phyloP scores from a whole-genome alignment of 1,140 invertebrate genomes.

The Ectropis grisescens region DNA sequence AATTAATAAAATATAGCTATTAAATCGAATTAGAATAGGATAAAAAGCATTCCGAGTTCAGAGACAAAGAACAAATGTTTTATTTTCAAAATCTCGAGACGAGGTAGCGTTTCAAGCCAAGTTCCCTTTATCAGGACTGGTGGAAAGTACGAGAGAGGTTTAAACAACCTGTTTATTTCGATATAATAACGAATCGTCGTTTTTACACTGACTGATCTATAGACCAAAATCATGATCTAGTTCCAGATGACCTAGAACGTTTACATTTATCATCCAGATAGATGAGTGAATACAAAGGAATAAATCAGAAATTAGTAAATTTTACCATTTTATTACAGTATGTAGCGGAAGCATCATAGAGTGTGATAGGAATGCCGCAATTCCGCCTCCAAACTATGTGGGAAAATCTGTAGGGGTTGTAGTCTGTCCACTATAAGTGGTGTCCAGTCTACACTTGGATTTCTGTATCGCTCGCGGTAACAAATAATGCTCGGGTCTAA shows the following conservation, averaged over 20 bases:
- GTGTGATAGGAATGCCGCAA: not conserved
- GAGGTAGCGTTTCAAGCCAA: not conserved
- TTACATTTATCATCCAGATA: not conserved
- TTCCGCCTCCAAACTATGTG: too few species aligned
- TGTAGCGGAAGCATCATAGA: slow-evolving; percentile 1
- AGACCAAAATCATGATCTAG: not conserved
- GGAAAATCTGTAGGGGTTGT: too few species aligned
- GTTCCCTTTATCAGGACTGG: not conserved
- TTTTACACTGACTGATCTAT: not conserved
- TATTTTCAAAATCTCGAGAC: not conserved
- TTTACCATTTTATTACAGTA: not conserved
- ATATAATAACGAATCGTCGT: not conserved
- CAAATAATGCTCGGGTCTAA: too few species aligned
- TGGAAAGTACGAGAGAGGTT: not conserved
- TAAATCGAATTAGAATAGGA: too few species aligned
- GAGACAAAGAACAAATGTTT: too few species aligned
- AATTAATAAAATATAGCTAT: too few species aligned
- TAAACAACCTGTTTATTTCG: not conserved
- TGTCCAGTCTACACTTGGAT: too few species aligned
- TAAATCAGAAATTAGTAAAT: not conserved
- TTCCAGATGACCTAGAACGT: not conserved
- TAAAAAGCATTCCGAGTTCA: too few species aligned
- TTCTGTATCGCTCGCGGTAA: too few species aligned
- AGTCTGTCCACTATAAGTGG: too few species aligned
- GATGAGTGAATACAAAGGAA: not conserved